Percentiles rank a stretch among this genome's conserved stretches.
Conservation (phyloP, 2,888 invertebrate species). For the Hypercompe scribonia region DNA sequence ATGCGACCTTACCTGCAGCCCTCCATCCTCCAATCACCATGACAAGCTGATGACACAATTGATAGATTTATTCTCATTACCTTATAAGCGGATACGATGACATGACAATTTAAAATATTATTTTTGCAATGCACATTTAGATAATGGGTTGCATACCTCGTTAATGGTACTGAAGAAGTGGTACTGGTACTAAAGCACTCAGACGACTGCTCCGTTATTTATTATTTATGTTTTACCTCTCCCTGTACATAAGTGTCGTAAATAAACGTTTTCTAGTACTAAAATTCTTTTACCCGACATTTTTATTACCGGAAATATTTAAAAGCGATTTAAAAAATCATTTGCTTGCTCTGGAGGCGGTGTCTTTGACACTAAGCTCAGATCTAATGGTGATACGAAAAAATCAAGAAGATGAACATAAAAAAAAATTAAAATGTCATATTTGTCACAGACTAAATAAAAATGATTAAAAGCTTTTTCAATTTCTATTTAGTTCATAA, state of each 20-base stretch:
- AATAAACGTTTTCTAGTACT: not conserved
- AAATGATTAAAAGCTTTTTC: no score
- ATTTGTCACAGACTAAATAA: not conserved
- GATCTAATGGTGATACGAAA: not conserved
- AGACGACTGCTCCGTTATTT: not conserved
- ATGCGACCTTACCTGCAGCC: not conserved
- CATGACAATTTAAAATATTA: conserved; percentile 14
- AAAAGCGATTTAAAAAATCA: no score
- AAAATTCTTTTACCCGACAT: no score
- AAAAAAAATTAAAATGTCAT: not conserved
- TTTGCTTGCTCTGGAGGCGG: no score
- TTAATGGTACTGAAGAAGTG: not conserved
- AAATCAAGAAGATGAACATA: no score
- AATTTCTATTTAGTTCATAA: not conserved
- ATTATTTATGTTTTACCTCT: not conserved
- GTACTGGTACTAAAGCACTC: not conserved
- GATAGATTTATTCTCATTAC: conserved; percentile 19
- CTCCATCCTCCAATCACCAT: conserved; percentile 6
- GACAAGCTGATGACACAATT: conserved; percentile 14
- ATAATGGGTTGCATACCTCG: conserved; percentile 6
- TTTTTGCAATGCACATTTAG: not conserved
- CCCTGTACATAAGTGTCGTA: not conserved
- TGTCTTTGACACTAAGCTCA: no score
- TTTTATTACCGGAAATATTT: no score
- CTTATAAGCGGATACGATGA: conserved; percentile 8